Evolutionary conservation across 1,140 invertebrate species (phyloP).

Genomic region (Aphaenogaster floridana): DNA sequence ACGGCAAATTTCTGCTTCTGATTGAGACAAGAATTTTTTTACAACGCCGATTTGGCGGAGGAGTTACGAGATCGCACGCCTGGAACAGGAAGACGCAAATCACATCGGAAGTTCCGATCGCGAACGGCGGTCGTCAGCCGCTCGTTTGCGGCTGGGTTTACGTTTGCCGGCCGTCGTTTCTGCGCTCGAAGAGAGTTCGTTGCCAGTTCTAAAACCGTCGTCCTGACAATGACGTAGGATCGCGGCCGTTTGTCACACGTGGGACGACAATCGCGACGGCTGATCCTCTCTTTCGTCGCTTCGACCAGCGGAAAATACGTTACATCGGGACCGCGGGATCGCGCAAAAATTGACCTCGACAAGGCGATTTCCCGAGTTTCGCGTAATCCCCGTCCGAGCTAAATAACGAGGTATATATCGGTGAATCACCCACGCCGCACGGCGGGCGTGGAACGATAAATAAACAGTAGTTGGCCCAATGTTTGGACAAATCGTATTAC

Average conservation of each 20-base stretch:
- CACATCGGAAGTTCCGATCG: slow-evolving; percentile 64
- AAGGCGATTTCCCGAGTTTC: not conserved
- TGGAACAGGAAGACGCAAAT: slow-evolving; percentile 25
- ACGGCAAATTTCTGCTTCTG: not conserved
- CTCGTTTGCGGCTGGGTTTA: slow-evolving; percentile 63
- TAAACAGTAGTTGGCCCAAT: slow-evolving; percentile 21
- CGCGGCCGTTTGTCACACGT: slow-evolving; percentile 64
- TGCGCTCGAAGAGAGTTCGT: slow-evolving; percentile 65
- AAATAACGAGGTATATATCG: not conserved
- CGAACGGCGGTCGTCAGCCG: slow-evolving; percentile 25
- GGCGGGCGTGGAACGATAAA: slow-evolving; percentile 18
- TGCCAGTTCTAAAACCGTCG: slow-evolving; percentile 83
- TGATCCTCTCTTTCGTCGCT: slow-evolving; percentile 26
- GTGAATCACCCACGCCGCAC: not conserved
- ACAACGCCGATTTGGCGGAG: not conserved
- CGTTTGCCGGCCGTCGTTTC: slow-evolving; percentile 51
- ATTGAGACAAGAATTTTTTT: not conserved
- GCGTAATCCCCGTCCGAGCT: not conserved
- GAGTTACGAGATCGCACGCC: slow-evolving; percentile 7
- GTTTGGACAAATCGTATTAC: slow-evolving; percentile 33
- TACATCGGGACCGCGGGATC: not conserved
- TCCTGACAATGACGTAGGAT: slow-evolving; percentile 83
- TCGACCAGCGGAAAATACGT: slow-evolving; percentile 6
- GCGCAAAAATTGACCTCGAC: not conserved
- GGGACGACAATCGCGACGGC: slow-evolving; percentile 35